Base-by-base conservation (phyloP, 2,888 invertebrate genomes). In the Tipula vernalis region DNA sequence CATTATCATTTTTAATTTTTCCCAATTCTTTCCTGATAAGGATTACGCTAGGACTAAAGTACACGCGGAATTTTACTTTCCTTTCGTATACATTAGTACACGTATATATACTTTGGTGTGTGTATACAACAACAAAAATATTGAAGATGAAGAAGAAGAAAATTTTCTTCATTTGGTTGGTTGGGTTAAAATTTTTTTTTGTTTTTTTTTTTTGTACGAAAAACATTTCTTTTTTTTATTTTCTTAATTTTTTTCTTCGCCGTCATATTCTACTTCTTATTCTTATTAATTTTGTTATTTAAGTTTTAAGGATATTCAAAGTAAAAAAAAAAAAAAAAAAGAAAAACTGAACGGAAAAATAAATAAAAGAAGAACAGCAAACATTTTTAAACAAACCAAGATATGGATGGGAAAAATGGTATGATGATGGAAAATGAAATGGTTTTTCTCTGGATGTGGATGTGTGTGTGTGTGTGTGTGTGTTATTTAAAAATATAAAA, bases 201-300 rank as follows among this genome's bases (percentile, higher is more conserved):
- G 2, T 28, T 28, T 28, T 28, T 28, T 28, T 1, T 28, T 28
- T 28, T 28, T 71, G n/a, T 71, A 71, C 71, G 71, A 18, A 28
- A 71, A 18, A 28, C 28, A 71, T 71, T 71, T 28, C 13, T n/a
- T 47, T 13, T 47, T 44, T 39, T 39, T 39, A 5, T 39, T 39
- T 6, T 51, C 15, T 15, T 51, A 51, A 51, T 51, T 15, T 15
- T 71, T 28, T 71, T 71, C 71, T 71, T 71, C 71, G 28, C 71
- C 71, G 18, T 71, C 71, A 71, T 71, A 18, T 71, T 71, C 71
- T 28, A 12, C 71, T 71, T 71, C 71, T 71, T 71, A 10, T 18
- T 71, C 71, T 71, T 71, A 71, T 71, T 71, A 71, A 71, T 71
- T 71, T 71, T 71, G 71, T 71, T 71, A 71, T 71, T 71, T 71